phyloP scores from a whole-genome alignment of 1,140 invertebrate genomes.

The Colletes gigas region DNA sequence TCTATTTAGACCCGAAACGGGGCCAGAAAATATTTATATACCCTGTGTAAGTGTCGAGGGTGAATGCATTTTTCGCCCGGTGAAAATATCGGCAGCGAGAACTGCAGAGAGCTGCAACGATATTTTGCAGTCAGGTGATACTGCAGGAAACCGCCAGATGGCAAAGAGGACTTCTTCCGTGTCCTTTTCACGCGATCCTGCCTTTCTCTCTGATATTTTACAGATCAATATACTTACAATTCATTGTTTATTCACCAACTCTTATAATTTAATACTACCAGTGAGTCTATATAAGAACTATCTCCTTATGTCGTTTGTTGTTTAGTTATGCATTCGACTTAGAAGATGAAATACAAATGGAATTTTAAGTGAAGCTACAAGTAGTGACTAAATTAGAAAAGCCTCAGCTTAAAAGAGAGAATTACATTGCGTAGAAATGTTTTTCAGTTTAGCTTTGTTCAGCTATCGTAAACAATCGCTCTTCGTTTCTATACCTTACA shows the following conservation, averaged over 20 bases:
- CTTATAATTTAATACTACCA: too few relatives aligned
- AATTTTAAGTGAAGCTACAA: too few relatives aligned
- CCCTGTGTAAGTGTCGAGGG: background rate
- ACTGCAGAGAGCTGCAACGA: conserved; percentile 71
- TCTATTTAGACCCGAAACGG: conserved; percentile 10
- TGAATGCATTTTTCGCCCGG: background rate
- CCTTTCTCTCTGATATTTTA: conserved; percentile 13
- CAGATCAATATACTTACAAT: conserved; percentile 36
- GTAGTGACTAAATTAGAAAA: too few relatives aligned
- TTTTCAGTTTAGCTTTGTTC: too few relatives aligned
- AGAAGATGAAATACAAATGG: too few relatives aligned
- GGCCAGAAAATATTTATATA: conserved; percentile 28
- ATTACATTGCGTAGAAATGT: too few relatives aligned
- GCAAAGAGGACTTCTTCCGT: conserved; percentile 74
- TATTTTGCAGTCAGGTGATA: conserved; percentile 68
- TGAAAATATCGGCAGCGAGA: conserved; percentile 78
- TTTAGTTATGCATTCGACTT: too few relatives aligned
- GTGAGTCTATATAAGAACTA: too few relatives aligned
- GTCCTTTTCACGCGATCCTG: conserved; percentile 47
- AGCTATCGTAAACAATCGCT: too few relatives aligned
- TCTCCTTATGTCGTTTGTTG: too few relatives aligned
- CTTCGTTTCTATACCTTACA: too few relatives aligned
- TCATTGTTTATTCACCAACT: background rate
- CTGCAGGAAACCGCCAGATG: conserved; percentile 76
- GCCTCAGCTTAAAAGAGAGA: too few relatives aligned